Conservation (phyloP, 2,113 vertebrate species). For the Heterochromis multidens region DNA sequence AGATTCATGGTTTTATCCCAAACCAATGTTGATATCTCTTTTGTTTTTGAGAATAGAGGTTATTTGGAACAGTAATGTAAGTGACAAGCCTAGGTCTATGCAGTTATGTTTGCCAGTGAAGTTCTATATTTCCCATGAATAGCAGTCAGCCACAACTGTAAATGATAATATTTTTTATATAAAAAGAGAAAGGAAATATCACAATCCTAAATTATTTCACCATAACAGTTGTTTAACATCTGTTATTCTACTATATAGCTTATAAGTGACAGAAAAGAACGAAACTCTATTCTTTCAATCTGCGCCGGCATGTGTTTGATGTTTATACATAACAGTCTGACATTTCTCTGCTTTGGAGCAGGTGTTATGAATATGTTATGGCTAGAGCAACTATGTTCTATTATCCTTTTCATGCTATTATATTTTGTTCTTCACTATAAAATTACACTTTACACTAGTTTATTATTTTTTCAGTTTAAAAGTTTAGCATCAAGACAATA, state of each 20-base stretch:
- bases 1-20: background rate
- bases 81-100: background rate
- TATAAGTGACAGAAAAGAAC: background rate
- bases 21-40: background rate
- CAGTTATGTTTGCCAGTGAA: background rate
- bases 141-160: background rate
- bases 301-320: background rate
- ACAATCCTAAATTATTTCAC: background rate
- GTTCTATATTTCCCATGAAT: background rate
- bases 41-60: background rate
- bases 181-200: background rate
- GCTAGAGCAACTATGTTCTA: background rate
- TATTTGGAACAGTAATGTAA: background rate
- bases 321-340: background rate
- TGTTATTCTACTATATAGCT: background rate
- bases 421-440: background rate
- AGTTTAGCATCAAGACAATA: background rate
- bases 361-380: background rate
- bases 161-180: background rate
- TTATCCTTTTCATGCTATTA: background rate
- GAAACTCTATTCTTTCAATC: background rate
- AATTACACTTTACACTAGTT: background rate
- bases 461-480: background rate
- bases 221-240: background rate
- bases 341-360: background rate